Evolutionary conservation across 1,140 invertebrate species (phyloP).

Genomic region (Bombus confusus): DNA sequence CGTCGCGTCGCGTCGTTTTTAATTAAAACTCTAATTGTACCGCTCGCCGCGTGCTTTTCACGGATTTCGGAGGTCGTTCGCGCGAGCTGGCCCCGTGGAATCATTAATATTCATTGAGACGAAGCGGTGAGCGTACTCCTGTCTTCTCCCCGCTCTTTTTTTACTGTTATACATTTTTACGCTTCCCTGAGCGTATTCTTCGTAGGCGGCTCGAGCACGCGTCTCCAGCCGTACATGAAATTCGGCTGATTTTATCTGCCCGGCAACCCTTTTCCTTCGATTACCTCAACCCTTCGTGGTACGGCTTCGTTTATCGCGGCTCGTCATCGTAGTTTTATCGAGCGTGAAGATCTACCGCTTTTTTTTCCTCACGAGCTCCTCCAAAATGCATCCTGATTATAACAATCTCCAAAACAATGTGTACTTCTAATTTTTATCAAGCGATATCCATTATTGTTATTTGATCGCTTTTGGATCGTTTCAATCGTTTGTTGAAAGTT

Average conservation of each 20-base stretch:
- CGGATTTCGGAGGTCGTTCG: constrained; percentile 30
- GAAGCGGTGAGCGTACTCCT: neutral
- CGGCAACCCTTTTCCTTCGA: constrained; percentile 36
- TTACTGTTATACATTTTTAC: constrained; percentile 52
- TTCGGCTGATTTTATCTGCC: constrained; percentile 66
- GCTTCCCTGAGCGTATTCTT: constrained; percentile 45
- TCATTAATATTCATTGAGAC: constrained; percentile 5
- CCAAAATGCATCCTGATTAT: neutral
- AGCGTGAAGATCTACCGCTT: constrained; percentile 52
- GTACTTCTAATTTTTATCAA: neutral
- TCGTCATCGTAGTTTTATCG: constrained; percentile 65
- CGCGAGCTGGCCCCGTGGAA: neutral
- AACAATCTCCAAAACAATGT: neutral
- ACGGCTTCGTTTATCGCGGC: constrained; percentile 47
- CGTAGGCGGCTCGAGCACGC: constrained; percentile 56
- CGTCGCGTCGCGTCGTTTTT: constrained; percentile 31
- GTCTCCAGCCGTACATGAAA: constrained; percentile 64
- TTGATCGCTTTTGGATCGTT: neutral
- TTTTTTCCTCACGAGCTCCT: neutral
- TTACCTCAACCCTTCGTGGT: constrained; percentile 5
- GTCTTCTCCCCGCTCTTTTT: neutral
- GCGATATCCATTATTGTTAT: too few relatives aligned
- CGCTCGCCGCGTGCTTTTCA: constrained; percentile 26
- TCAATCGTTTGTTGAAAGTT: neutral
- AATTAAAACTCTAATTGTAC: constrained; percentile 50